Conservation (phyloP, 2,113 vertebrate species). For the Macrotus californicus region DNA sequence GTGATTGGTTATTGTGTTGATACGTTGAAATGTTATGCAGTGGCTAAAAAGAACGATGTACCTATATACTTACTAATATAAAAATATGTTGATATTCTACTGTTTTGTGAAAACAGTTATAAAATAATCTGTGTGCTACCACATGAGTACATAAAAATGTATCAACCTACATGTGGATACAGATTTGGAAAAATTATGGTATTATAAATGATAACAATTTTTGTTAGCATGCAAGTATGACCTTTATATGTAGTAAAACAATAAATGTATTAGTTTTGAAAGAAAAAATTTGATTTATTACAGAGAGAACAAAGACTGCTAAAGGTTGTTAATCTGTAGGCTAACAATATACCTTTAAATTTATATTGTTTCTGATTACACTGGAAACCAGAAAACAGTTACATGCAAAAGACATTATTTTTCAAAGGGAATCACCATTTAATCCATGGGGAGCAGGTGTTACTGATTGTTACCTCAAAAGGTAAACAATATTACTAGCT, state of each 20-base stretch:
- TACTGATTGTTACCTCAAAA: neutral
- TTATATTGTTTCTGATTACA: neutral
- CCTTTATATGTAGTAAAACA: neutral
- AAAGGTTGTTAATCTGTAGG: neutral
- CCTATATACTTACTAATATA: neutral
- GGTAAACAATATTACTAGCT: neutral
- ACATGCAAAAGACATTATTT: conserved; percentile 1
- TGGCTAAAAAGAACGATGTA: neutral
- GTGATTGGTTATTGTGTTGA: neutral
- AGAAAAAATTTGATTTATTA: neutral
- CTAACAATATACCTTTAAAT: neutral
- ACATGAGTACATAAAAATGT: neutral
- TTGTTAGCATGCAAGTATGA: neutral
- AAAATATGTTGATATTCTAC: neutral
- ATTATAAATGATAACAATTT: neutral
- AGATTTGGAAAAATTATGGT: neutral
- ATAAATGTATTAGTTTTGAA: neutral
- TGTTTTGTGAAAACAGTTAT: neutral
- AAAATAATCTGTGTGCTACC: neutral
- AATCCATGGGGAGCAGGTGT: neutral
- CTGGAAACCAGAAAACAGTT: neutral
- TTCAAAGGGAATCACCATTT: neutral
- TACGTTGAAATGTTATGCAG: neutral
- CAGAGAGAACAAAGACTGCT: neutral
- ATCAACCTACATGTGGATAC: neutral